Evolutionary conservation across 2,797 vertebrate genomes (phyloP).

Genomic region (Phrynocephalus forsythii): DNA sequence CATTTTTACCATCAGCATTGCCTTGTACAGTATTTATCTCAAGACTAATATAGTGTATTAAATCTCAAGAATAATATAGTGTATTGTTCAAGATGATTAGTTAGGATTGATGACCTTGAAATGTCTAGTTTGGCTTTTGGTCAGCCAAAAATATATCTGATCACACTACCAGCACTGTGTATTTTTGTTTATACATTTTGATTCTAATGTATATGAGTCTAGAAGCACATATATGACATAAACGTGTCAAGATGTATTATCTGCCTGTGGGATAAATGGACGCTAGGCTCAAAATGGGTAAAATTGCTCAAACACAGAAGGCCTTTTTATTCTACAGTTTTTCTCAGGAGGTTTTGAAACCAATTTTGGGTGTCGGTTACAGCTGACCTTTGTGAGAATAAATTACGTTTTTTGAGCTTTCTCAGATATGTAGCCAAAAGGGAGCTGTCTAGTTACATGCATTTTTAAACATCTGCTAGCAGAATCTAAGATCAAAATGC

Average conservation of each 20-base stretch:
- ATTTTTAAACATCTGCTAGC: conserved; percentile 72
- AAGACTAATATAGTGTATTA: background rate
- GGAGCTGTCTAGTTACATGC: conserved; percentile 67
- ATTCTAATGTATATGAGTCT: conserved; percentile 20
- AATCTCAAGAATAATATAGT: background rate
- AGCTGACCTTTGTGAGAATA: conserved; percentile 73
- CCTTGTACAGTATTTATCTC: background rate
- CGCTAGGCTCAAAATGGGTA: conserved; percentile 48
- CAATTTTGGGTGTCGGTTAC: conserved; percentile 63
- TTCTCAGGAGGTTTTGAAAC: conserved; percentile 59
- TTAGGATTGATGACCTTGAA: conserved; percentile 7
- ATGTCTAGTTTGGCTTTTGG: background rate
- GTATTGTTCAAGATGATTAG: background rate
- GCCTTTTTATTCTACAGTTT: conserved; percentile 57
- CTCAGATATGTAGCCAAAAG: conserved; percentile 72
- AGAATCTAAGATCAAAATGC: conserved; percentile 57
- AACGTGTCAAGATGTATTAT: conserved; percentile 46
- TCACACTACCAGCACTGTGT: background rate
- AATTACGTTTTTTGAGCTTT: conserved; percentile 65
- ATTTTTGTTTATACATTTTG: conserved; percentile 18
- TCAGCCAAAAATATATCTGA: conserved; percentile 1
- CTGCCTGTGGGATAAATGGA: conserved; percentile 34
- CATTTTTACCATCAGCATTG: background rate
- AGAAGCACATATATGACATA: conserved; percentile 23
- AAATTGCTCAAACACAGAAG: conserved; percentile 47